Evolutionary conservation across 2,113 vertebrate species (phyloP).

Genomic region (Pseudopodoces humilis): DNA sequence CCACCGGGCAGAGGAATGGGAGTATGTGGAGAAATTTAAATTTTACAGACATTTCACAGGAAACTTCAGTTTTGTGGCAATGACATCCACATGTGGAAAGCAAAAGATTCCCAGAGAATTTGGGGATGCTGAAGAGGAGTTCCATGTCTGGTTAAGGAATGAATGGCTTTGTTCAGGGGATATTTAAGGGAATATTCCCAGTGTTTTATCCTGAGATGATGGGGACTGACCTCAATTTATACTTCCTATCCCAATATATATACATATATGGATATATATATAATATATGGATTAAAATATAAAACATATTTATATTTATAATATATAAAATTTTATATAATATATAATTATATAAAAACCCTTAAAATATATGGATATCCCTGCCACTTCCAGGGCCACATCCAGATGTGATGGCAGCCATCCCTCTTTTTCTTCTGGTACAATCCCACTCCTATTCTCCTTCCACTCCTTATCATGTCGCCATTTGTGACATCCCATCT

Average conservation of each 20-base stretch:
- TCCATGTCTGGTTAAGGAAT: neutral
- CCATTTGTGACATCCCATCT: neutral
- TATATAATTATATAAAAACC: no score
- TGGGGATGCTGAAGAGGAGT: neutral
- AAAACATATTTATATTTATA: no score
- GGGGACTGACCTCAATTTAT: neutral
- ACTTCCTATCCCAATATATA: neutral
- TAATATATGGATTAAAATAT: no score
- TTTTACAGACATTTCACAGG: neutral
- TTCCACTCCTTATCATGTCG: neutral
- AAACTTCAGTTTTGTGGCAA: fast-evolving
- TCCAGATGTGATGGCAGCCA: neutral
- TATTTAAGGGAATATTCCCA: neutral
- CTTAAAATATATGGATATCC: neutral
- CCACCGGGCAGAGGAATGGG: neutral
- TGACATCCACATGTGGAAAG: fast-evolving
- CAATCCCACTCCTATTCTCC: neutral
- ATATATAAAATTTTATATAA: no score
- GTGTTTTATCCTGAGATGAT: neutral
- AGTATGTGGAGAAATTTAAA: neutral
- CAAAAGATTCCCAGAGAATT: neutral
- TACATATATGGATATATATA: no score
- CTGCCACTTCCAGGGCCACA: neutral
- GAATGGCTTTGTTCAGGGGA: neutral
- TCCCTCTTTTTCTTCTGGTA: neutral